These are phyloP conservation scores for Latrodectus geometricus DNA, from an alignment of 1,140 invertebrate species.

Conservation along the genomic window DNA sequence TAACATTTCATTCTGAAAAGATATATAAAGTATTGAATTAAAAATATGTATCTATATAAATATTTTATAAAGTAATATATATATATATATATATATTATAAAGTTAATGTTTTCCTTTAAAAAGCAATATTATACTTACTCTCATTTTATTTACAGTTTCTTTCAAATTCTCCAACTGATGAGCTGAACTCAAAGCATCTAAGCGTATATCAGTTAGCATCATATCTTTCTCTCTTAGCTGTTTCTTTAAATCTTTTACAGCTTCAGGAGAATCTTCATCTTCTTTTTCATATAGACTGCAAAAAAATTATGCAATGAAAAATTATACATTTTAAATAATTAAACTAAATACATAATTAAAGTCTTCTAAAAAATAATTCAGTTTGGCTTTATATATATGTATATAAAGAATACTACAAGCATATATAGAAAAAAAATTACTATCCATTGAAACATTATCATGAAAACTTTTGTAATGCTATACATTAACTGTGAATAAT, in stretches of 20 bases:
- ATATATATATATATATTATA: too few relatives aligned
- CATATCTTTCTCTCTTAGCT: conserved; percentile 94
- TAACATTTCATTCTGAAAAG: conserved; percentile 88
- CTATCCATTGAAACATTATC: too few relatives aligned
- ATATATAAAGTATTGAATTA: too few relatives aligned
- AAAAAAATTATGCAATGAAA: background rate
- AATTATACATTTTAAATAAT: too few relatives aligned
- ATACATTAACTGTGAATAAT: too few relatives aligned
- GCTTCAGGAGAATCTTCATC: conserved; percentile 62
- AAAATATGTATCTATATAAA: too few relatives aligned
- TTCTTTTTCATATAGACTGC: conserved; percentile 65
- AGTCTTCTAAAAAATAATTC: too few relatives aligned
- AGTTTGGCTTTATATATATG: too few relatives aligned
- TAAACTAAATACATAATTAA: background rate
- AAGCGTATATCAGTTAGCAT: conserved; percentile 95
- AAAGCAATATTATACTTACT: conserved; percentile 71
- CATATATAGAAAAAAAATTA: too few relatives aligned
- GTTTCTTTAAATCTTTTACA: conserved; percentile 70
- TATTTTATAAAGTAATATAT: too few relatives aligned
- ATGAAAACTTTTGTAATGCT: too few relatives aligned
- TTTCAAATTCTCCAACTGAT: conserved; percentile 95
- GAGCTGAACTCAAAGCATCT: conserved; percentile 94
- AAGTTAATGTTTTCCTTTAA: background rate
- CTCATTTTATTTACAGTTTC: conserved; percentile 97
- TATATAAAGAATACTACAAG: too few relatives aligned